Percentiles rank a stretch among this genome's conserved stretches.
Conservation (phyloP, 2,113 vertebrate species). For the Tyrannus savana region DNA sequence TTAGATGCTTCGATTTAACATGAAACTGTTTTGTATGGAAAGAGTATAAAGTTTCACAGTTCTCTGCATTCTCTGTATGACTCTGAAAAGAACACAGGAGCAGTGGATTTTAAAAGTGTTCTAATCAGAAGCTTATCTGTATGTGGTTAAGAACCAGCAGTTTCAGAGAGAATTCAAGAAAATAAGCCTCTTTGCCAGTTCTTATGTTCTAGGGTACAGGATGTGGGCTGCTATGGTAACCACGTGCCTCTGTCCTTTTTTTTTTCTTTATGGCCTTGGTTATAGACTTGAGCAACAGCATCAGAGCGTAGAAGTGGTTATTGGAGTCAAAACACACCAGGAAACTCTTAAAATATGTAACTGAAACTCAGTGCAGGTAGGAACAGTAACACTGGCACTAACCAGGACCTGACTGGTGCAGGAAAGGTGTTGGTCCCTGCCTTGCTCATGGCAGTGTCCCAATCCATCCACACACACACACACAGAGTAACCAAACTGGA, state of each 20-base stretch:
- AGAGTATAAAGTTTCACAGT: background rate
- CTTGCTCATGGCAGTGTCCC: background rate
- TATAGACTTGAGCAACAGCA: background rate
- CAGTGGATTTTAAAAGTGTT: background rate
- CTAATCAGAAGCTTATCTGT: background rate
- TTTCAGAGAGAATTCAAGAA: background rate
- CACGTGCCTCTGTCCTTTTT: background rate
- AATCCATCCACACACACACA: background rate
- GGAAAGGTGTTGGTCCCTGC: background rate
- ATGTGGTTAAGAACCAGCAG: background rate
- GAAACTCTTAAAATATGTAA: background rate
- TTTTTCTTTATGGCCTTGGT: background rate
- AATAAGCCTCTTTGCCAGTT: background rate
- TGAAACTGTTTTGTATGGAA: background rate
- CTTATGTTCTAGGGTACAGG: background rate
- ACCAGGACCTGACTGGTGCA: background rate
- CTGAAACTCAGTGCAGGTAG: background rate
- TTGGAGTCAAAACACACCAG: background rate
- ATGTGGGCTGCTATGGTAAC: conserved; percentile 43
- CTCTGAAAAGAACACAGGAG: background rate
- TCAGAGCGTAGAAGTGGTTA: background rate
- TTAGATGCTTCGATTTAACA: background rate
- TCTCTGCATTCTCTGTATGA: background rate
- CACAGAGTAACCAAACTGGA: background rate
- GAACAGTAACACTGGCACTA: too few relatives aligned